Percentiles rank a stretch among this genome's conserved stretches.
Evolutionary conservation across 1,140 invertebrate genomes (phyloP).

Genomic region (Halictus rubicundus): DNA sequence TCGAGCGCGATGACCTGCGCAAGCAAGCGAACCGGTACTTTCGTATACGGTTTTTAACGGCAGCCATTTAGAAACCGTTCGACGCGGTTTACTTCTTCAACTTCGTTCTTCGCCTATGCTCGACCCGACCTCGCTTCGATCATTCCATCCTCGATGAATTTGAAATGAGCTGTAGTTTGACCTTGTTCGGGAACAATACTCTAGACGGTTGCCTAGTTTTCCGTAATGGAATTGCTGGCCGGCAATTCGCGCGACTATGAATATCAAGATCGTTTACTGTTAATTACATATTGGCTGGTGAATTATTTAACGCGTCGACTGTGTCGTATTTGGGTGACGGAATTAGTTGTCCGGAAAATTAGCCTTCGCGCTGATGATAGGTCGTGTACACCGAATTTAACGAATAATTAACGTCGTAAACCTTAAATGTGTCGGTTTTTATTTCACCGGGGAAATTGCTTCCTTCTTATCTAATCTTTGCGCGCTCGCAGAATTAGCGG

Average conservation of each 20-base stretch:
- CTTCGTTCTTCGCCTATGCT: constrained; percentile 52
- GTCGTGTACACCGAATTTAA: no score
- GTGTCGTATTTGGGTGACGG: no score
- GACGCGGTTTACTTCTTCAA: constrained; percentile 60
- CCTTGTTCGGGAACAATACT: neutral
- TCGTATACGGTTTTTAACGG: constrained; percentile 31
- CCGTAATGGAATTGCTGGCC: neutral
- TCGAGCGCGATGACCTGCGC: constrained; percentile 5
- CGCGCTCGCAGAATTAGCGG: no score
- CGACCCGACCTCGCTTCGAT: constrained; percentile 62
- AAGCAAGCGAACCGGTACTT: constrained; percentile 30
- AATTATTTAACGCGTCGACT: no score
- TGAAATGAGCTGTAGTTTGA: neutral
- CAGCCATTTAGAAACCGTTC: constrained; percentile 68
- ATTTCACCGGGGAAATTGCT: no score
- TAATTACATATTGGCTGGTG: no score
- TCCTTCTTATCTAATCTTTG: no score
- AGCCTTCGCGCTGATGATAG: no score
- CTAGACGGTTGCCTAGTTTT: neutral
- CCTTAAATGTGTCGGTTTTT: no score
- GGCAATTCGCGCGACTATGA: neutral
- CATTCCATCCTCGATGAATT: neutral
- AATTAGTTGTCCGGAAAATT: no score
- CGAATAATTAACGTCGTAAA: no score
- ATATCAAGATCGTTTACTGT: no score